Evolutionary conservation across 2,888 invertebrate species (phyloP).

Genomic region (Scrobipalpa atriplicella): DNA sequence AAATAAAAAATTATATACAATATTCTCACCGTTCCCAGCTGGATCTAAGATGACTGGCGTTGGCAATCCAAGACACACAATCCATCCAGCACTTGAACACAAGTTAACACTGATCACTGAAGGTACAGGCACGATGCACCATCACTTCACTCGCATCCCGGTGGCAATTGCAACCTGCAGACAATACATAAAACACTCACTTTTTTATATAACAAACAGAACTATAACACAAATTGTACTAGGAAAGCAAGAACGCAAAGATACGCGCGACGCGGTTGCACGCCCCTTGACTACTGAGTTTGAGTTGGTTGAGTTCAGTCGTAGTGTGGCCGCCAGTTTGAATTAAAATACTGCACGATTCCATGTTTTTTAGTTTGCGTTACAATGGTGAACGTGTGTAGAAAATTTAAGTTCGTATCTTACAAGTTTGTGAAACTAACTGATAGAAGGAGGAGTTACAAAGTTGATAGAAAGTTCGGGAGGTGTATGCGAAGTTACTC

Average conservation of each 20-base stretch:
- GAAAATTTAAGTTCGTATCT: conserved; percentile 12
- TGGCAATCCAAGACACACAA: conserved; percentile 80
- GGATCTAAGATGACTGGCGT: conserved; percentile 75
- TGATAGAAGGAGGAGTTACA: background rate
- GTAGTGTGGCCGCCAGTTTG: conserved; percentile 23
- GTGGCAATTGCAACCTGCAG: conserved; percentile 67
- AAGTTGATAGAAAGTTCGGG: conserved; percentile 14
- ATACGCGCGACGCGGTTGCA: conserved; percentile 55
- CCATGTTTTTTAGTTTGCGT: conserved; percentile 22
- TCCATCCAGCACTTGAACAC: conserved; percentile 78
- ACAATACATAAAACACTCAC: conserved; percentile 63
- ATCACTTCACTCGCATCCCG: conserved; percentile 77
- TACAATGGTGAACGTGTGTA: conserved; percentile 13
- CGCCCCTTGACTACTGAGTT: conserved; percentile 68
- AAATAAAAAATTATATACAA: background rate
- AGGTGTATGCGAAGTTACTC: conserved; percentile 4
- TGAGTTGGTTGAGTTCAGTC: conserved; percentile 33
- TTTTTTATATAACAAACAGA: conserved; percentile 30
- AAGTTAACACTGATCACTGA: conserved; percentile 75
- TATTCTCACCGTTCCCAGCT: conserved; percentile 76
- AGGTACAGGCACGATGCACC: conserved; percentile 73
- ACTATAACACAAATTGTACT: conserved; percentile 6
- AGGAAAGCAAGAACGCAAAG: conserved; percentile 18
- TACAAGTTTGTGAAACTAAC: conserved; percentile 9
- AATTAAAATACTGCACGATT: conserved; percentile 24